Conservation (phyloP, 1,140 invertebrate genomes). For the Drosophila albomicans region DNA sequence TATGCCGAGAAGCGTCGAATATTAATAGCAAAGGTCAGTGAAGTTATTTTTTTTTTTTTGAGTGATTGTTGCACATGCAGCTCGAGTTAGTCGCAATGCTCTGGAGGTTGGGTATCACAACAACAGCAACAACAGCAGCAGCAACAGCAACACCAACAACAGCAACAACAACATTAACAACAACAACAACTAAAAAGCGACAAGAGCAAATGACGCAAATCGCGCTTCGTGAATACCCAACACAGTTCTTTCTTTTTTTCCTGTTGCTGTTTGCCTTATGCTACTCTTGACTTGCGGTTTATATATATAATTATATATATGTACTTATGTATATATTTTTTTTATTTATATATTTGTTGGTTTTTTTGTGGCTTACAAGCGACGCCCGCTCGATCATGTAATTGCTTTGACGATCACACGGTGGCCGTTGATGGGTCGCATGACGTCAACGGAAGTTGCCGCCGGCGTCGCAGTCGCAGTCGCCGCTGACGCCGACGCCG, state of each 20-base stretch:
- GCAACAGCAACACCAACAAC: not conserved
- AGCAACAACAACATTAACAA: not conserved
- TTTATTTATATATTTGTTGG: constrained; percentile 17
- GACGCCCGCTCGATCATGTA: constrained; percentile 59
- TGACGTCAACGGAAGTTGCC: constrained; percentile 76
- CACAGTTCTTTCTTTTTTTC: constrained; percentile 23
- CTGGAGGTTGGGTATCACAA: not conserved
- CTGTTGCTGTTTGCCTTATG: constrained; percentile 40
- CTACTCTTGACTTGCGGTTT: constrained; percentile 47
- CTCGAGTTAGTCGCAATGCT: not conserved
- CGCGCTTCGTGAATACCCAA: constrained; percentile 45
- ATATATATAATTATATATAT: constrained; percentile 5
- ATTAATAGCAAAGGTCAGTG: not conserved
- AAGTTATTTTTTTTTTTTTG: not conserved
- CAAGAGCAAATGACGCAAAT: constrained; percentile 72
- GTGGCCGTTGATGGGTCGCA: constrained; percentile 61
- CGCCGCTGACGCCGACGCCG: not conserved
- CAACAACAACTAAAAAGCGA: constrained; percentile 33
- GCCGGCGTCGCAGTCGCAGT: constrained; percentile 14
- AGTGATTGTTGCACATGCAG: not conserved
- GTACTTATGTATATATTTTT: constrained; percentile 24
- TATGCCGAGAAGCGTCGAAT: not conserved
- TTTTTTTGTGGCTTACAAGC: constrained; percentile 54
- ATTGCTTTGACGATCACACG: constrained; percentile 74
- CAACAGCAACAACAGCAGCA: constrained; percentile 8